Evolutionary conservation across 2,888 invertebrate genomes (phyloP), one percentile per base, ranked within the genome.

Genomic region (Polymixis lichenea): DNA sequence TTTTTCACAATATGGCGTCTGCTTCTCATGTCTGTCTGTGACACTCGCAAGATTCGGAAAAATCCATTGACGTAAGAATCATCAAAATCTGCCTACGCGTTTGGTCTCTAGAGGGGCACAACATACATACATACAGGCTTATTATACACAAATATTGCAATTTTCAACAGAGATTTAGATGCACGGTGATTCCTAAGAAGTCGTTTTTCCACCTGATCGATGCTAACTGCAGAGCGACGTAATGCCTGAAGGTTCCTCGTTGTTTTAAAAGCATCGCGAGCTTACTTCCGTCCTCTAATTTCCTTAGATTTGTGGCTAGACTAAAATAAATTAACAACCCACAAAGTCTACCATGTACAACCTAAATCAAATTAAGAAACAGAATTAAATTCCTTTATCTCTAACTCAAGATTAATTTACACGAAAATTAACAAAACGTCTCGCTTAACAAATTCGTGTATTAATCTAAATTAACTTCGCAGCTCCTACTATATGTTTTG

Each of bases 401-500:
- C 61, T 77, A 72, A 77, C 55, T 72, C 72, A 77, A 78, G 49
- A 80, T 82, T 67, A 71, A 71, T 82, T 38, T 71, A 67, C 78
- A 62, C 73, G 73, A 61, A 69, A 62, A 78, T 81, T 81, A 78
- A 82, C 70, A 78, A 70, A 83, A 70, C 70, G 53, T 83, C 66
- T 66, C 61, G 66, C 69, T 67, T 46, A 83, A 73, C 73, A 67
- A 69, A 78, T 83, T 72, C 60, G 65, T 77, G 56, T 69, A 81
- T 77, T 77, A 82, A 81, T 82, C 69, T 83, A 78, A 82, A 82
- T 82, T 78, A 78, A 83, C 83, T 78, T 61, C 22, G 22, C 13
- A 55, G 32, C 38, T 58, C 25, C 19, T 32, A 51, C 55, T 53
- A 22, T n/a, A 46, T 13, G 38, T 15, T 25, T 17, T n/a, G 8